Conservation (phyloP, 2,888 invertebrate genomes). For the Meliscaeva auricollis region DNA sequence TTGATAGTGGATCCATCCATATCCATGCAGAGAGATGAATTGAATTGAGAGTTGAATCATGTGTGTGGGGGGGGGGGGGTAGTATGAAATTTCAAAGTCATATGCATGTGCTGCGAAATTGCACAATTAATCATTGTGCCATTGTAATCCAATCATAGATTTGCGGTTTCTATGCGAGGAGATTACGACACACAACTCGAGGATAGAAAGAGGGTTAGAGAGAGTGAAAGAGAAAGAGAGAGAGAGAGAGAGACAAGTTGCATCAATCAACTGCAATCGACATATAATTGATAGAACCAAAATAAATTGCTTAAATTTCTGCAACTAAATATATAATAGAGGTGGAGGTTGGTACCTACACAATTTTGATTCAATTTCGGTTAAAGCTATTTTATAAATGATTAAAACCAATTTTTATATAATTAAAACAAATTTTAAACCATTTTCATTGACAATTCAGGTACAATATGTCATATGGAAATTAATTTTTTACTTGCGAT, state of each 20-base stretch:
- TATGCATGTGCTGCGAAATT: conserved; percentile 63
- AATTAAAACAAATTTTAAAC: no score
- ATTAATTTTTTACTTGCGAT: no score
- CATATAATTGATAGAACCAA: conserved; percentile 47
- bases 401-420: no score
- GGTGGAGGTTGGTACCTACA: not conserved
- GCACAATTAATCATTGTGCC: conserved; percentile 70
- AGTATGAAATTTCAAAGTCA: conserved; percentile 40
- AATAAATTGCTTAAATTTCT: conserved; percentile 43
- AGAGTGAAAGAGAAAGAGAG: not conserved
- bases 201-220: not conserved
- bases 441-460: no score
- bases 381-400: no score
- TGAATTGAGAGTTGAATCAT: no score
- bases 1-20: conserved; percentile 17
- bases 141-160: conserved; percentile 73
- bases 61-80: not conserved
- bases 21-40: not conserved
- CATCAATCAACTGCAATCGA: conserved; percentile 67
- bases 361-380: no score
- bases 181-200: conserved; percentile 35
- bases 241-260: conserved; percentile 19
- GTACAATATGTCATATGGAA: no score
- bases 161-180: conserved; percentile 65
- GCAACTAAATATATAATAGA: not conserved